Evolutionary conservation across 2,888 invertebrate species (phyloP), one percentile per base, ranked within the genome.

Genomic region (Siphlonurus alternatus): DNA sequence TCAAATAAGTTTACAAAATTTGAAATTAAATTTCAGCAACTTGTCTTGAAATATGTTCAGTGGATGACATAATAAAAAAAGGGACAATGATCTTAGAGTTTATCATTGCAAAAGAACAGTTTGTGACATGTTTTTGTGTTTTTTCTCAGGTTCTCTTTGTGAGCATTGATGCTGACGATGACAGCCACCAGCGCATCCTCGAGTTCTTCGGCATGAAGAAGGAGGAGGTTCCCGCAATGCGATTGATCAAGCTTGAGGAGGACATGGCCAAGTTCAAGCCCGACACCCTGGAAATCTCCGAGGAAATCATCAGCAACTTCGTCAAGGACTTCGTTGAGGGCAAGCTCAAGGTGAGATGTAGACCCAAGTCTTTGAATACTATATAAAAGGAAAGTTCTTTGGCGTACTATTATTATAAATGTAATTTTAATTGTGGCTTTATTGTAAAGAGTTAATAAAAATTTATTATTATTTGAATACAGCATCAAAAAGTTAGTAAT

Each of bases 191-290:
- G 72, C 84, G 98, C 73, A 98, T 99, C 76, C 81, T 99, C 75
- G 99, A 99, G 79, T 99, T 97, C 91, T 99, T 99, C 78, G 98
- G 97, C 71, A 88, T 98, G 85, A 91, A 89, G 79, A 89, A 91
- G 76, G 89, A 90, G n/a, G 93, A 93, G 74, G 84, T 89, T 18
- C 94, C 94, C 7, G 84, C 89, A 1, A 88, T 93, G 73, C 86
- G 97, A 70, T 81, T 99, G 69, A 98, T 99, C 76, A 89, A 88
- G 69, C 81, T 99, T 68, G 95, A 95, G 76, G 94, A 97, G 72
- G 95, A 96, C 75, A 96, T 97, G 95, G 88, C 90, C 74, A 97
- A 97, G 76, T 99, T 89, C 84, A 98, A 97, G 78, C 98, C 98
- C 25, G 81, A 84, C 62, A 84, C 80, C 67, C 75, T 85, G 66